A percentile compares a stretch with the other conserved stretches of the same genome.
phyloP scores from a whole-genome alignment of 1,140 invertebrate genomes.

The Agrilus planipennis region DNA sequence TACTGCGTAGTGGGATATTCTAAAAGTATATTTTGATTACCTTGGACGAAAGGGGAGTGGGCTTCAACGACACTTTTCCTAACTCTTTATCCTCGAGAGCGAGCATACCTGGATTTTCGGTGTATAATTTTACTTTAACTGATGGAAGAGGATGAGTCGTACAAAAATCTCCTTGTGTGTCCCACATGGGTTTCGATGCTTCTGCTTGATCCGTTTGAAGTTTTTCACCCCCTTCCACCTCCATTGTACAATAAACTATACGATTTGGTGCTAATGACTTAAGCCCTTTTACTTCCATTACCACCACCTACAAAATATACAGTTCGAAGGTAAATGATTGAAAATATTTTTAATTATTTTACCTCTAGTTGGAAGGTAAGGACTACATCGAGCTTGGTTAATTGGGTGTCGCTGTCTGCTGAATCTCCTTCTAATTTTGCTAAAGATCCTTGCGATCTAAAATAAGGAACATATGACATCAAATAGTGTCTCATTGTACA shows the following conservation, averaged over 20 bases:
- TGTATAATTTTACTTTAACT: conserved; percentile 95
- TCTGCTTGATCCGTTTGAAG: conserved; percentile 98
- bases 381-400: conserved; percentile 94
- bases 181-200: conserved; percentile 97
- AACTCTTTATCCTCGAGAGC: conserved; percentile 98
- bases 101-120: conserved; percentile 93
- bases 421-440: conserved; percentile 85
- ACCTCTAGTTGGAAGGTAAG: conserved; percentile 95
- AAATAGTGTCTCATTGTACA: conserved; percentile 36
- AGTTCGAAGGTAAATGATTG: conserved; percentile 23
- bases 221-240: conserved; percentile 96
- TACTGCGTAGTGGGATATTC: not conserved
- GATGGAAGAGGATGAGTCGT: conserved; percentile 93
- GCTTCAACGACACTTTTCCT: conserved; percentile 84
- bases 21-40: conserved; percentile 32
- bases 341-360: conserved; percentile 22
- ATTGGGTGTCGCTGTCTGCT: conserved; percentile 79
- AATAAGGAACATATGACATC: conserved; percentile 38
- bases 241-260: conserved; percentile 99
- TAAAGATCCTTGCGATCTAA: conserved; percentile 83
- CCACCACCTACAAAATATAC: conserved; percentile 90
- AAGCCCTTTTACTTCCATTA: conserved; percentile 97
- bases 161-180: conserved; percentile 96
- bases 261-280: conserved; percentile 93
- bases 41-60: conserved; percentile 84